Evolutionary conservation across 2,888 invertebrate species (phyloP).

Genomic region (Schizaphis graminum): DNA sequence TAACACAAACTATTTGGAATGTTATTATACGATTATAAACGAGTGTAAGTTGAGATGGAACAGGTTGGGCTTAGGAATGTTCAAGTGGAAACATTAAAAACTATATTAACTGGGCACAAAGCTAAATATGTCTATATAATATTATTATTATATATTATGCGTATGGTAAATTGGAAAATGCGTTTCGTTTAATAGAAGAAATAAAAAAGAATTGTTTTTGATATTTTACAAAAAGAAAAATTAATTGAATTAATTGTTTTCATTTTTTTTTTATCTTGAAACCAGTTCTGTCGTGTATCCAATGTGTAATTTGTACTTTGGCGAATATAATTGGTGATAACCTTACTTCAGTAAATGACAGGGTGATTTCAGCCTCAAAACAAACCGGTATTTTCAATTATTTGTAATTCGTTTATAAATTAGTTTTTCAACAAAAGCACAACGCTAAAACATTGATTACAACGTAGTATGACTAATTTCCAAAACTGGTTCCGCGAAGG

Average conservation of each 20-base stretch:
- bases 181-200: not conserved
- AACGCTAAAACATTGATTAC: slow-evolving; percentile 44
- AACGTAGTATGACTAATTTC: slow-evolving; percentile 43
- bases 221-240: slow-evolving; percentile 37
- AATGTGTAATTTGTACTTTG: slow-evolving; percentile 59
- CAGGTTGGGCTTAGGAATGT: slow-evolving; percentile 54
- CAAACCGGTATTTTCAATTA: slow-evolving; percentile 64
- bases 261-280: slow-evolving; percentile 32
- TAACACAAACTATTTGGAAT: not conserved
- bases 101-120: slow-evolving; percentile 6
- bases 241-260: slow-evolving; percentile 53
- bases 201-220: slow-evolving; percentile 51
- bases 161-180: slow-evolving; percentile 46
- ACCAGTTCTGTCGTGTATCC: slow-evolving; percentile 39
- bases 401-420: slow-evolving; percentile 56
- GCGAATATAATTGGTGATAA: slow-evolving; percentile 59
- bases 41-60: slow-evolving; percentile 42
- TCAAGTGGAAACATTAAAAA: slow-evolving; percentile 50
- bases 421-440: slow-evolving; percentile 63
- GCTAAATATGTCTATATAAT: not conserved
- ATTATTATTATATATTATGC: not conserved
- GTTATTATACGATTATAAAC: slow-evolving; percentile 15
- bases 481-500: slow-evolving; percentile 51
- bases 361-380: slow-evolving; percentile 54
- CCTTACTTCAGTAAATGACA: slow-evolving; percentile 52